Conservation (phyloP, 2,797 vertebrate species). For the Limnodromus scolopaceus region DNA sequence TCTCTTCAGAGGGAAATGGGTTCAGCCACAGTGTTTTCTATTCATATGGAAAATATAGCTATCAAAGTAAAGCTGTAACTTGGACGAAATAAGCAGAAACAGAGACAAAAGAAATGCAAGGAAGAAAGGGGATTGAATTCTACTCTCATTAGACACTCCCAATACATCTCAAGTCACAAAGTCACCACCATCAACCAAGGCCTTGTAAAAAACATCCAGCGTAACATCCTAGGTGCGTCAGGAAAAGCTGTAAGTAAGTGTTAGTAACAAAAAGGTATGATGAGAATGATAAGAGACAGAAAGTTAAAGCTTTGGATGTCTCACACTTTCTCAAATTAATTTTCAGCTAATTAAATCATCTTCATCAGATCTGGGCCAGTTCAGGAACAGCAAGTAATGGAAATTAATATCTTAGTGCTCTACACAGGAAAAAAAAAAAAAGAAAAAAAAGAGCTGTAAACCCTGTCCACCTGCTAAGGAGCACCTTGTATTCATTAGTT, state of each 20-base stretch:
- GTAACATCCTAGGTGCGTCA: not conserved
- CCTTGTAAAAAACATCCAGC: not conserved
- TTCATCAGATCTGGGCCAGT: not conserved
- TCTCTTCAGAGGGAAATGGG: not conserved
- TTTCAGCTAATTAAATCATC: slow-evolving; percentile 17
- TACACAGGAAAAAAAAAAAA: not conserved
- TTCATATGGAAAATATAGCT: not conserved
- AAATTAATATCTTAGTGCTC: not conserved
- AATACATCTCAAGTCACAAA: not conserved
- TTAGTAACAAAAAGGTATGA: not conserved
- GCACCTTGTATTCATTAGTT: not conserved
- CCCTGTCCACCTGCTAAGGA: not conserved
- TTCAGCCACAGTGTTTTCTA: not conserved
- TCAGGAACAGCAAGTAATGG: not conserved
- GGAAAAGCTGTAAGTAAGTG: not conserved
- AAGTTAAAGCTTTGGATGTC: not conserved
- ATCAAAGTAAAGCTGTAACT: not conserved
- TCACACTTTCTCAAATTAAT: not conserved
- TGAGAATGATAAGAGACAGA: not conserved
- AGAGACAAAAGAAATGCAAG: not conserved
- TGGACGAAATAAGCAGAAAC: not conserved
- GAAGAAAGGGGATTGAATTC: not conserved
- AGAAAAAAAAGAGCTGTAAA: not conserved
- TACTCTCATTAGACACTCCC: not conserved
- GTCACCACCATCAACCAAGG: not conserved